Percentiles rank a stretch among this genome's conserved stretches.
phyloP scores from a whole-genome alignment of 2,888 invertebrate genomes.

The Cantharis nigra region DNA sequence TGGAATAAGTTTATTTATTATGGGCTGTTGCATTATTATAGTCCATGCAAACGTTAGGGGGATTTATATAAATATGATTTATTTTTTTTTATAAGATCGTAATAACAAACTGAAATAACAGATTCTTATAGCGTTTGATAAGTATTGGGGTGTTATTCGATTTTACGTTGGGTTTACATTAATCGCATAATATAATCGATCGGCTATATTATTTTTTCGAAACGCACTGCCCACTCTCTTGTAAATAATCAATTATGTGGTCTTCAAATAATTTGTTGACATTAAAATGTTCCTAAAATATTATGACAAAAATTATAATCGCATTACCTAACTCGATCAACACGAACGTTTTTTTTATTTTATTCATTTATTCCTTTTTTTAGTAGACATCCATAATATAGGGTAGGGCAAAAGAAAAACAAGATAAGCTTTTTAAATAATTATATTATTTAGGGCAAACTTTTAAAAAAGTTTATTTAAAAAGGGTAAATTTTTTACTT shows the following conservation, averaged over 20 bases:
- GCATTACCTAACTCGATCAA: neutral
- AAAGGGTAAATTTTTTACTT: too few species aligned
- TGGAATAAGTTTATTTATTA: slow-evolving; percentile 13
- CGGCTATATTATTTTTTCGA: neutral
- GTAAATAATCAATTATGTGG: neutral
- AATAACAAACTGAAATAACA: neutral
- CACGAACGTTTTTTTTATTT: neutral
- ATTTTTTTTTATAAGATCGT: neutral
- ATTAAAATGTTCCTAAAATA: neutral
- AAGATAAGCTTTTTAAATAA: too few species aligned
- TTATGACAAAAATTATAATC: neutral
- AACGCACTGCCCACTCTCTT: neutral
- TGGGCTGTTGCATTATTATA: neutral
- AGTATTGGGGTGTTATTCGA: neutral
- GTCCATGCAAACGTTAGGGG: neutral
- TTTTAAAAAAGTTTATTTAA: too few species aligned
- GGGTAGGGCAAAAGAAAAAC: too few species aligned
- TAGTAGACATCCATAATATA: neutral
- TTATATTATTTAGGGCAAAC: too few species aligned
- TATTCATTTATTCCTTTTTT: neutral
- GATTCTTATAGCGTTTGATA: neutral
- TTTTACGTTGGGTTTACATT: neutral
- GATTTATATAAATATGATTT: neutral
- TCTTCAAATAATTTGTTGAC: neutral
- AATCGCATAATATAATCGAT: neutral